Base-by-base conservation (phyloP, 2,113 vertebrate genomes). In the Turnix velox region DNA sequence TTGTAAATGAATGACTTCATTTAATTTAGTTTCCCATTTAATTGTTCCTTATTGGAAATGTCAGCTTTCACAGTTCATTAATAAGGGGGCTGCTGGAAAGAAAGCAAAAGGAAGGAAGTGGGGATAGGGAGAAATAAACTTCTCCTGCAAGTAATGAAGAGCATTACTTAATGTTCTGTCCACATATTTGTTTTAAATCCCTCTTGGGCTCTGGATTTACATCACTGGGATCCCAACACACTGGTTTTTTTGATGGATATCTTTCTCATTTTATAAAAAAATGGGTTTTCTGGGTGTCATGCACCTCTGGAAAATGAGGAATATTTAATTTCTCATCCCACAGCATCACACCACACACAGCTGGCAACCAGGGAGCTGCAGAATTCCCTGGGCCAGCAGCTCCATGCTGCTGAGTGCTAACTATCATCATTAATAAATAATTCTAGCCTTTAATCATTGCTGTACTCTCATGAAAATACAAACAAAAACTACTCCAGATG, bases 21-120 rank as follows among this genome's bases (percentile, higher is more conserved):
- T 93, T 96, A 95, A 95, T 94, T 88, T 96, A 71, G 84, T 67
- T 93, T 80, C 95, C 84, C 75, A 89, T 90, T 94, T 97, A 96
- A 97, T 91, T 96, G 88, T 97, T 97, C 92, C 93, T 97, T 92
- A 96, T 95, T 97, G 90, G 93, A 97, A 91, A 94, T 96, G 84
- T 95, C 94, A 95, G 93, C 92, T 96, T 97, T 97, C 95, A 97
- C 57, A 96, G 90, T 58, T 97, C 93, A 96, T 97, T 96, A 96
- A 92, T 96, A 76, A 90, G 84, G 73, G 80, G 63, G 61, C 68
- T 79, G 87, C 66, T 80, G 66, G 65, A 30, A 88, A 75, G 83
- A 24, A 42, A 67, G 27, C 42, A 51, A n/a, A n/a, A 88, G 67
- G 57, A 17, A 92, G 51, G 83, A 37, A 84, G 71, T 43, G 72